Conservation (phyloP, 2,797 vertebrate genomes). For the Sarcophilus harrisii region DNA sequence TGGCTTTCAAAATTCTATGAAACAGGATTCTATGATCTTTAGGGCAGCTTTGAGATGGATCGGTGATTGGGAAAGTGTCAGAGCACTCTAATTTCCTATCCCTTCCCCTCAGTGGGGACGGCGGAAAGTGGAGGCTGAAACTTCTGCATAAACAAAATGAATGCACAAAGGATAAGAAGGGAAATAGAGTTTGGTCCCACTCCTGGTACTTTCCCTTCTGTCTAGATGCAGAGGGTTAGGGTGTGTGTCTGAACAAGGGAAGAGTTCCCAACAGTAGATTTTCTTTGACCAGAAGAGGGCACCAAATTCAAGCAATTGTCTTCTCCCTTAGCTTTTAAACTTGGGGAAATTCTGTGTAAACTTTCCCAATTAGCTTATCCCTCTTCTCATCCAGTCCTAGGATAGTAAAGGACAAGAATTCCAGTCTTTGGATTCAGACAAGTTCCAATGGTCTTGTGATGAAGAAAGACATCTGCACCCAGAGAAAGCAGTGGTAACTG, state of each 20-base stretch:
- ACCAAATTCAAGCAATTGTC: background rate
- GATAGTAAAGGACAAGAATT: background rate
- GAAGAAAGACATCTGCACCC: too few relatives aligned
- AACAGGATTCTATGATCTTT: background rate
- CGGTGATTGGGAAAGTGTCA: background rate
- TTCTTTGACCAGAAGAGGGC: background rate
- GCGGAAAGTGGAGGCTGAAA: slow-evolving; percentile 58
- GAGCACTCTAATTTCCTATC: background rate
- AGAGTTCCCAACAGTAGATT: background rate
- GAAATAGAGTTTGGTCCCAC: background rate
- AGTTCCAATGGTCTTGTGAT: too few relatives aligned
- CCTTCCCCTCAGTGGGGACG: background rate
- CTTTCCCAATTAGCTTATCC: background rate
- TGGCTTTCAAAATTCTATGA: background rate
- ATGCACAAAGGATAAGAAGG: background rate
- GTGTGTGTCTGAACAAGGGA: background rate
- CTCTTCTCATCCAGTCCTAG: background rate
- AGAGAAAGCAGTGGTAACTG: too few relatives aligned
- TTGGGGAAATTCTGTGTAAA: background rate
- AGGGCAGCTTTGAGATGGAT: background rate
- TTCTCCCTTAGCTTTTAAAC: background rate
- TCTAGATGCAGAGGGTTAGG: background rate
- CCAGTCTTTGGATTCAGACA: background rate
- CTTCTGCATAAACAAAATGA: background rate
- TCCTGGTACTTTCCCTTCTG: background rate